A percentile compares a stretch with the other conserved stretches of the same genome.
Conservation (phyloP, 2,113 vertebrate species). For the Paralichthys olivaceus region DNA sequence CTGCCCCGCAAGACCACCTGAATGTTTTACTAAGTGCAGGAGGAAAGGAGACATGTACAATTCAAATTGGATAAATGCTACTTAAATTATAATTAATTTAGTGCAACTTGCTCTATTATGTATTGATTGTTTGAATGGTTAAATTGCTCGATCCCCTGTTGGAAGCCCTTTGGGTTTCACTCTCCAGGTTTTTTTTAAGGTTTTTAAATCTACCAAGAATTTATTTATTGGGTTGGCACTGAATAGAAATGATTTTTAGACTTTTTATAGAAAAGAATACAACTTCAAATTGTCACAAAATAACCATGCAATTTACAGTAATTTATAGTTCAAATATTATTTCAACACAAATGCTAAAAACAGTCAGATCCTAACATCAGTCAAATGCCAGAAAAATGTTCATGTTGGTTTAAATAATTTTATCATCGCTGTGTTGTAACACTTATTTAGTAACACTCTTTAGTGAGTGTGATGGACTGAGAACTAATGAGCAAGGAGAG, state of each 20-base stretch:
- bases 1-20: conserved; percentile 17
- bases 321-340: too few species aligned
- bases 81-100: not conserved
- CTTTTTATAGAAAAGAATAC: not conserved
- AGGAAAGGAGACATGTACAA: not conserved
- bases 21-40: not conserved
- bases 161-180: not conserved
- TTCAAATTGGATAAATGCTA: not conserved
- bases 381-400: too few species aligned
- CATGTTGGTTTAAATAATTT: too few species aligned
- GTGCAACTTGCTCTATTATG: not conserved
- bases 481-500: not conserved
- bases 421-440: too few species aligned
- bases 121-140: not conserved
- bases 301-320: not conserved
- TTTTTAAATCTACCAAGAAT: not conserved
- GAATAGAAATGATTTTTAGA: not conserved
- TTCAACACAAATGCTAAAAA: too few species aligned
- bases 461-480: not conserved
- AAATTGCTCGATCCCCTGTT: not conserved
- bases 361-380: too few species aligned
- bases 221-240: not conserved
- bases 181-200: not conserved
- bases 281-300: too few species aligned
- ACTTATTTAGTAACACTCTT: not conserved